These are phyloP conservation scores for Gymnogyps californianus DNA, from an alignment of 2,113 vertebrate species.

Conservation along the genomic window DNA sequence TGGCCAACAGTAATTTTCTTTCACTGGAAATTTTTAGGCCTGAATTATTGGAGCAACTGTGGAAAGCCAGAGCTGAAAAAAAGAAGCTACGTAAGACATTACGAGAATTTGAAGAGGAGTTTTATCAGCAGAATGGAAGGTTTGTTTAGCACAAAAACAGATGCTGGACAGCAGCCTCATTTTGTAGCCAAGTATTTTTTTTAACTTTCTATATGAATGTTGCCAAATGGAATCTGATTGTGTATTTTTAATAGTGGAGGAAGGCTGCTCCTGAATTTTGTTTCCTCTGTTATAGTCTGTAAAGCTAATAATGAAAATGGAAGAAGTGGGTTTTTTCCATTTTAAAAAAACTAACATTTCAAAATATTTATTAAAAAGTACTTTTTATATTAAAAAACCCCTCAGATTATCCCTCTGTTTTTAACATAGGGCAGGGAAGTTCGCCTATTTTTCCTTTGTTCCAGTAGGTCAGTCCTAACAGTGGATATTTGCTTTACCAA, in stretches of 20 bases:
- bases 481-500: neutral
- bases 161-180: neutral
- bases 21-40: slow-evolving; percentile 79
- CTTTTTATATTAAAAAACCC: neutral
- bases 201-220: neutral
- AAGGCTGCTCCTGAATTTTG: neutral
- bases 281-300: neutral
- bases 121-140: slow-evolving; percentile 97
- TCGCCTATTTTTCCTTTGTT: neutral
- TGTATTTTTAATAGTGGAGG: neutral
- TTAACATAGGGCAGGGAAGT: neutral
- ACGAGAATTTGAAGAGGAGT: slow-evolving; percentile 92
- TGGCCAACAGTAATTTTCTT: neutral
- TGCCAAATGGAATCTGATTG: neutral
- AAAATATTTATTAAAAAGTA: neutral
- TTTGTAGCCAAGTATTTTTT: neutral
- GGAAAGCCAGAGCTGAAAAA: slow-evolving; percentile 96
- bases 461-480: neutral
- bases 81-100: slow-evolving; percentile 94
- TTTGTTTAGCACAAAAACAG: slow-evolving; percentile 53
- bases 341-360: fast-evolving
- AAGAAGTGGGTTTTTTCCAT: neutral
- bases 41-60: slow-evolving; percentile 96
- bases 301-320: neutral
- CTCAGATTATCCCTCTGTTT: neutral